Evolutionary conservation across 2,113 vertebrate genomes (phyloP).

Genomic region (Thinocorus orbignyianus): DNA sequence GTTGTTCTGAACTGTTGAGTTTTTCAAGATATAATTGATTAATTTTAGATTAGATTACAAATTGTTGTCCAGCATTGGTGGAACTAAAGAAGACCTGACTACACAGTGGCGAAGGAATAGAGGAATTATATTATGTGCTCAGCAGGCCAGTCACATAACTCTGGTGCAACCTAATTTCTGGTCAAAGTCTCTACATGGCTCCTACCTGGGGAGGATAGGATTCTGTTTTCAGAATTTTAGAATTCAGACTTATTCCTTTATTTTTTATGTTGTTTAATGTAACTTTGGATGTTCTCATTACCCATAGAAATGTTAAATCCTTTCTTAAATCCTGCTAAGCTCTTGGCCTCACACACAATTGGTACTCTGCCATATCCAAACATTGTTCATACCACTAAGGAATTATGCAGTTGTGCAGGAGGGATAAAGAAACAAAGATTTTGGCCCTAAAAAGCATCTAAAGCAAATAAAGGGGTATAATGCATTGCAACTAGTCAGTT

Average conservation of each 20-base stretch:
- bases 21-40: background rate
- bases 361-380: background rate
- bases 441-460: background rate
- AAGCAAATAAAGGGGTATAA: background rate
- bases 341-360: background rate
- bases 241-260: background rate
- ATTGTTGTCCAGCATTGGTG: rapidly evolving
- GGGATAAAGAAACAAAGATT: background rate
- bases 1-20: background rate
- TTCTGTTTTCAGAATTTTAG: background rate
- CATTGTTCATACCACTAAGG: background rate
- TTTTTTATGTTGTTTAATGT: background rate
- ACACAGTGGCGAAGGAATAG: background rate
- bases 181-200: background rate
- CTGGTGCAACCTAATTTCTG: background rate
- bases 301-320: background rate
- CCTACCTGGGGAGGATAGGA: background rate
- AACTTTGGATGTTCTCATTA: background rate
- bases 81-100: background rate
- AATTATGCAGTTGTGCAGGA: background rate
- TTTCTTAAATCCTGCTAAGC: background rate
- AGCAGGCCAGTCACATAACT: background rate
- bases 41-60: background rate
- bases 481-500: slow-evolving; percentile 7
- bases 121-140: background rate